Conservation (phyloP, 2,113 vertebrate genomes). For the Thomomys bottae region DNA sequence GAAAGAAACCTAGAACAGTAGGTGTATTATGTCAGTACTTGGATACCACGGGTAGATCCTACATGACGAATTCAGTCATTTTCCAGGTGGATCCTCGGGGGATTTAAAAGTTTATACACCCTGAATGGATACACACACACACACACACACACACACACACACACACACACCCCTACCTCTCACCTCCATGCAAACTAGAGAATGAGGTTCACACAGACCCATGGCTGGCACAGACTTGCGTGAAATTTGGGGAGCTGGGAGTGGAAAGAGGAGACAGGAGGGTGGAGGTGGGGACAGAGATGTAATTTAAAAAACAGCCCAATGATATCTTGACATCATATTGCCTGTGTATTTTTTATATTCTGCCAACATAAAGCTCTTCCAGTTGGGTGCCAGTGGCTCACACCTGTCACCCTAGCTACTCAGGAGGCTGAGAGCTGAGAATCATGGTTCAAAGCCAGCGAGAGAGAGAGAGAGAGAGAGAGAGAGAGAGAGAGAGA, state of each 20-base stretch:
- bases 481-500: no score
- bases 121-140: neutral
- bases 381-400: neutral
- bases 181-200: neutral
- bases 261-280: neutral
- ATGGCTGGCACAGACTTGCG: neutral
- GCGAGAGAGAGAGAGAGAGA: no score
- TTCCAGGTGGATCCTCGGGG: slow-evolving; percentile 45
- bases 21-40: slow-evolving; percentile 74
- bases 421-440: no score
- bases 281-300: neutral
- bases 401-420: no score
- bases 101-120: neutral
- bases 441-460: no score
- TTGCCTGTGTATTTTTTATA: slow-evolving; percentile 27
- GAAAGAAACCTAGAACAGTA: slow-evolving; percentile 70
- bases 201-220: neutral
- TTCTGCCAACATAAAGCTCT: slow-evolving; percentile 14
- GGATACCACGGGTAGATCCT: slow-evolving; percentile 63
- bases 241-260: neutral
- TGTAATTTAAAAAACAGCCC: slow-evolving; percentile 11
- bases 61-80: slow-evolving; percentile 55
- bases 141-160: neutral
- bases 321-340: neutral
- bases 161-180: no score